These are phyloP conservation scores for Propithecus perrieri DNA, from an alignment of 2,797 vertebrate genomes.

Conservation along the genomic window DNA sequence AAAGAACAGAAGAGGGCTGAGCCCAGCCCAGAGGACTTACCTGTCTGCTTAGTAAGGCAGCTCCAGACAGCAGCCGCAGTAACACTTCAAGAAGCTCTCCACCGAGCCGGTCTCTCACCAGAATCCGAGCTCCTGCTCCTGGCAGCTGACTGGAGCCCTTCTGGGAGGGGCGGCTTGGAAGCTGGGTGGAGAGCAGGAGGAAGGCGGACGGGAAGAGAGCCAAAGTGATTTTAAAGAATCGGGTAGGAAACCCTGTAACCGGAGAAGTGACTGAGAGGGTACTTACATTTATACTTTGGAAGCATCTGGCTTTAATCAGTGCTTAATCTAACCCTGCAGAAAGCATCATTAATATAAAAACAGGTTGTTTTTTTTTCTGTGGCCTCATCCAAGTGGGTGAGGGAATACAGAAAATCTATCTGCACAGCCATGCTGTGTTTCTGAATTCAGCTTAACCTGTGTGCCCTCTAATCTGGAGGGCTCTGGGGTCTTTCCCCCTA, in stretches of 20 bases:
- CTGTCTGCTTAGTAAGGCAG: not conserved
- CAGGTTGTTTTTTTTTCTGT: slow-evolving; percentile 55
- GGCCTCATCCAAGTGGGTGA: slow-evolving; percentile 53
- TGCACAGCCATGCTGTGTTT: not conserved
- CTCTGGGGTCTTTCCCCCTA: not conserved
- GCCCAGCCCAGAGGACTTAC: slow-evolving; percentile 13
- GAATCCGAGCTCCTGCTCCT: not conserved
- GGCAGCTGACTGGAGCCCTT: slow-evolving; percentile 26
- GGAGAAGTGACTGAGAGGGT: slow-evolving; percentile 69
- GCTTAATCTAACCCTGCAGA: slow-evolving; percentile 76
- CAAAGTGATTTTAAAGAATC: slow-evolving; percentile 77
- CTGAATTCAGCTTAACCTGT: not conserved
- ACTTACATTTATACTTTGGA: slow-evolving; percentile 75
- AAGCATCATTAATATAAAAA: slow-evolving; percentile 76
- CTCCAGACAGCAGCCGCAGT: not conserved
- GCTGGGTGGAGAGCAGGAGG: slow-evolving; percentile 73
- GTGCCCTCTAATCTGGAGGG: fast-evolving
- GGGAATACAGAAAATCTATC: slow-evolving; percentile 42
- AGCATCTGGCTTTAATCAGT: slow-evolving; percentile 74
- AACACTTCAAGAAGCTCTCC: not conserved
- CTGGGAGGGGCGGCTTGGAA: slow-evolving; percentile 62
- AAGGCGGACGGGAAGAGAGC: slow-evolving; percentile 61
- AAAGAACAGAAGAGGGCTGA: not conserved
- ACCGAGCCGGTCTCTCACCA: not conserved
- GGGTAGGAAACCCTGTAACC: slow-evolving; percentile 67